phyloP scores from a whole-genome alignment of 2,888 invertebrate species.

The Sminthurinus aureus region DNA sequence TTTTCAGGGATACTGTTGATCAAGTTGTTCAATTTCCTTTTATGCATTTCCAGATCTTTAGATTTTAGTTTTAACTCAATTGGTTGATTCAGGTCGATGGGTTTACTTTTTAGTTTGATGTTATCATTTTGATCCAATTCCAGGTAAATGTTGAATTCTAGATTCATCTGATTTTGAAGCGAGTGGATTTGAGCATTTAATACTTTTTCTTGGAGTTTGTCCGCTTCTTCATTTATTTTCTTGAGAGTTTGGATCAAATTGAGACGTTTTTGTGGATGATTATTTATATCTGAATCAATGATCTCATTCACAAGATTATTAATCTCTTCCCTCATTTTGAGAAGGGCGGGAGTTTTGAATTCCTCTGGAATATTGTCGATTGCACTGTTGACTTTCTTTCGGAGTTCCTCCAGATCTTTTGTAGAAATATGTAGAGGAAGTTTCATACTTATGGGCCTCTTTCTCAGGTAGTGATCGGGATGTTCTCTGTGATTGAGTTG shows the following conservation, averaged over 20 bases:
- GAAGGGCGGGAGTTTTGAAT: not conserved
- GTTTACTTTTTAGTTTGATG: not conserved
- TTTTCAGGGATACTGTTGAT: not conserved
- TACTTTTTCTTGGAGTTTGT: not conserved
- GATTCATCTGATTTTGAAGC: not conserved
- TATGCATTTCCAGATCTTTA: not conserved
- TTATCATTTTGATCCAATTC: not conserved
- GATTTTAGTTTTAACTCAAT: no score
- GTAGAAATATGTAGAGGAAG: not conserved
- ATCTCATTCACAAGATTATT: not conserved
- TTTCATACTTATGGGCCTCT: not conserved
- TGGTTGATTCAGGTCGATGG: not conserved
- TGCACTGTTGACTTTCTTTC: not conserved
- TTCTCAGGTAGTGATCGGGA: not conserved
- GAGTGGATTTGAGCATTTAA: not conserved
- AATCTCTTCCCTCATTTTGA: not conserved
- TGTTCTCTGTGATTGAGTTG: not conserved
- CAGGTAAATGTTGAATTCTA: not conserved
- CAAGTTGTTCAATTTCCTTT: not conserved
- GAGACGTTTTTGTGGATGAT: not conserved
- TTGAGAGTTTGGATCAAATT: not conserved
- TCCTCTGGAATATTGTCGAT: not conserved
- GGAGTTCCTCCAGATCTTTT: not conserved
- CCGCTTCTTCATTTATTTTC: not conserved
- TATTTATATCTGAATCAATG: not conserved